Percentiles rank a stretch among this genome's conserved stretches.
Conservation (phyloP, 2,797 vertebrate genomes). For the Enoplosus armatus region DNA sequence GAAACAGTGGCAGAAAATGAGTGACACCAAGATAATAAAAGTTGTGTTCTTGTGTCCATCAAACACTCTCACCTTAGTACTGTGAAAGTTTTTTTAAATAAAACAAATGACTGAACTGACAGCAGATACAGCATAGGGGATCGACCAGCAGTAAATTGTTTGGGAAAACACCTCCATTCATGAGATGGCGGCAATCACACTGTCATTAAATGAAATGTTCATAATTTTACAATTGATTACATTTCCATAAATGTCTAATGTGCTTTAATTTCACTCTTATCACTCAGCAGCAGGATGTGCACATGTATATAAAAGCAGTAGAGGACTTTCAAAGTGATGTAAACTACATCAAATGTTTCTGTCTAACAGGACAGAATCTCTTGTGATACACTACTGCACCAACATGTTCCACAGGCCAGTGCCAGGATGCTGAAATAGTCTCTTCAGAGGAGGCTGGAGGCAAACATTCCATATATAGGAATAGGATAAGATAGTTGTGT, state of each 20-base stretch:
- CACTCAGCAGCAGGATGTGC: conserved; percentile 20
- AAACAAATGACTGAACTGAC: neutral
- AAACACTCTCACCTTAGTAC: neutral
- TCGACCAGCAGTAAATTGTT: neutral
- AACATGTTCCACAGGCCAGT: conserved; percentile 68
- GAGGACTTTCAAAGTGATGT: conserved; percentile 33
- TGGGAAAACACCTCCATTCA: conserved; percentile 10
- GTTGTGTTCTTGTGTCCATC: conserved; percentile 10
- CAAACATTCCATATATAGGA: conserved; percentile 75
- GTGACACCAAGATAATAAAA: conserved; percentile 8
- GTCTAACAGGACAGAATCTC: conserved; percentile 51
- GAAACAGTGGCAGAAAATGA: conserved; percentile 14
- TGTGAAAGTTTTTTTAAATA: neutral
- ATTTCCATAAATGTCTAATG: neutral
- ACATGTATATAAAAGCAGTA: conserved; percentile 25
- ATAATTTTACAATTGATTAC: neutral
- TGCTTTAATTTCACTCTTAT: conserved; percentile 16
- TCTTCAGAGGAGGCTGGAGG: conserved; percentile 67
- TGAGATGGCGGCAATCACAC: conserved; percentile 9
- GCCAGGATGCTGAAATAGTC: conserved; percentile 65
- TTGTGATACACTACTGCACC: conserved; percentile 61
- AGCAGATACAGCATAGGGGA: neutral
- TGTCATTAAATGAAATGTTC: neutral
- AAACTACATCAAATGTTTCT: conserved; percentile 55
- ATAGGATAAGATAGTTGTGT: conserved; percentile 48